These are phyloP conservation scores for Gnathonemus echidnorhynchus DNA, from an alignment of 2,113 vertebrate genomes.

Conservation along the genomic window DNA sequence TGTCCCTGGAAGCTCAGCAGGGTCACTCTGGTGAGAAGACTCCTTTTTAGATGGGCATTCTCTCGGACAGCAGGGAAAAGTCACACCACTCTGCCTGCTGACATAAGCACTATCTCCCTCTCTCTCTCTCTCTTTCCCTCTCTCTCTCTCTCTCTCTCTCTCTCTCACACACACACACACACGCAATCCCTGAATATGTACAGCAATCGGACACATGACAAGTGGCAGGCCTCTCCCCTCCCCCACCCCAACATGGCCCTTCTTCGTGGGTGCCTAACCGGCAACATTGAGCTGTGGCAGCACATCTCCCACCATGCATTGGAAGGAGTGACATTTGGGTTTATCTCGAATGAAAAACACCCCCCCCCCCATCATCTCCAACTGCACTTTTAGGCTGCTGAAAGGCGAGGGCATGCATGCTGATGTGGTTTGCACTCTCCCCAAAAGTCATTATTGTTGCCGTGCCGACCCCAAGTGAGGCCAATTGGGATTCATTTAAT, in stretches of 20 bases:
- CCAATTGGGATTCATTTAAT: constrained; percentile 52
- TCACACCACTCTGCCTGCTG: not conserved
- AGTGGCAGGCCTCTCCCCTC: not conserved
- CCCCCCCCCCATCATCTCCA: not conserved
- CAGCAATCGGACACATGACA: not conserved
- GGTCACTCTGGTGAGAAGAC: not conserved
- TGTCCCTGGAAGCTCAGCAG: not conserved
- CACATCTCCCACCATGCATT: not conserved
- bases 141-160: not conserved
- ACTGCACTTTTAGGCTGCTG: constrained; percentile 33
- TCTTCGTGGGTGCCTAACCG: not conserved
- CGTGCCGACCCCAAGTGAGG: constrained; percentile 43
- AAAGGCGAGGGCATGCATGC: constrained; percentile 55
- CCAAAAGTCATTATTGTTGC: constrained; percentile 60
- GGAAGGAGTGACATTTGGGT: not conserved
- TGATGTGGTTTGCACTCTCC: constrained; percentile 56
- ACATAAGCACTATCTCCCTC: not conserved
- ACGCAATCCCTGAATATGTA: not conserved
- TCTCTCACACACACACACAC: not conserved
- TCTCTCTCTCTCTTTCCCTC: not conserved
- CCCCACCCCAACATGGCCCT: not conserved
- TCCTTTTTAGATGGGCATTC: constrained; percentile 9
- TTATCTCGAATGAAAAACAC: not conserved
- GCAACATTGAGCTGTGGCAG: not conserved
- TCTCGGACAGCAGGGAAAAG: constrained; percentile 14